Conservation (phyloP, 2,113 vertebrate species). For the Neomonachus schauinslandi region DNA sequence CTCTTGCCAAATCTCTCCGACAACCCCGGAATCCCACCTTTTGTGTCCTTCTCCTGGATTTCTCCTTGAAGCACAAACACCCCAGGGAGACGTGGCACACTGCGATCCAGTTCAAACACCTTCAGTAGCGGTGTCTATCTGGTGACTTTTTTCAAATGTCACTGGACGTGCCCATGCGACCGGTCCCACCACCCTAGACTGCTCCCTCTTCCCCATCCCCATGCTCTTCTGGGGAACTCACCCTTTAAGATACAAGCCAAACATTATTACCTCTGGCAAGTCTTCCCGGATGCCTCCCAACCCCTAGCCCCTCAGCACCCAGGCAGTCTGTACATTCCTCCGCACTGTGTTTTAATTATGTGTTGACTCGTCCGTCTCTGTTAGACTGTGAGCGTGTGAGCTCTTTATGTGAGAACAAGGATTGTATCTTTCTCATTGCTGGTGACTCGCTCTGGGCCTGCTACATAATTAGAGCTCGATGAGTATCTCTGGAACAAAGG, state of each 20-base stretch:
- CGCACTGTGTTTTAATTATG: not conserved
- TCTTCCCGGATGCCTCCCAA: not conserved
- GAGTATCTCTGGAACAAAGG: not conserved
- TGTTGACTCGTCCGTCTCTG: not conserved
- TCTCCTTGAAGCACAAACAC: not conserved
- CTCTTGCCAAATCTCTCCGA: not conserved
- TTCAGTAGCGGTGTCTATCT: not conserved
- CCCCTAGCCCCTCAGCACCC: not conserved
- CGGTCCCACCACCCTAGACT: not conserved
- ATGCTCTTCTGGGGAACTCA: not conserved
- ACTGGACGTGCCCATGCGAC: no score
- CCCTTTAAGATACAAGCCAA: not conserved
- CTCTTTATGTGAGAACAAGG: not conserved
- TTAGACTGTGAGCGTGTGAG: not conserved
- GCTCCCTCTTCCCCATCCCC: not conserved
- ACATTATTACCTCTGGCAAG: not conserved
- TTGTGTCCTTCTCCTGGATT: not conserved
- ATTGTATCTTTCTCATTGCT: not conserved
- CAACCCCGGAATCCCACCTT: no score
- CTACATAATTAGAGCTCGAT: fast-evolving
- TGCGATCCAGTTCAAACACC: fast-evolving
- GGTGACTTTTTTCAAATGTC: not conserved
- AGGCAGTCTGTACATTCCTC: not conserved
- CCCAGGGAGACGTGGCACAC: not conserved
- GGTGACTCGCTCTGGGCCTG: not conserved